Base-by-base conservation (phyloP, 2,113 vertebrate species). In the Argyrosomus japonicus region DNA sequence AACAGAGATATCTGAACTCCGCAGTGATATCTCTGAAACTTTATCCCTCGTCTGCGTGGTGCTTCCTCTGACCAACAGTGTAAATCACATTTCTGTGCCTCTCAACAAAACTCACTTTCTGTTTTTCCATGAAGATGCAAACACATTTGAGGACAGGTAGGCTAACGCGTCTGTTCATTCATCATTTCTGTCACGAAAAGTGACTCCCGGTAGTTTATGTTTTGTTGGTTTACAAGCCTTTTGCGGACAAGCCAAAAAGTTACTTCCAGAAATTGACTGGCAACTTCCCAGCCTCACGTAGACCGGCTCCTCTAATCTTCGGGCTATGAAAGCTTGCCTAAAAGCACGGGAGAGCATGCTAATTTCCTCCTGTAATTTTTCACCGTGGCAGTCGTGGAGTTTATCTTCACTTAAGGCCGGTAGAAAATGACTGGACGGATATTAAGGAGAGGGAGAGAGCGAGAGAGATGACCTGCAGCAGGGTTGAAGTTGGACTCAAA, bases 281-380 rank as follows among this genome's bases (percentile, higher is more conserved):
- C 65, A 68, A 60, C 32, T 57, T 81, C 32, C 53, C 50, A 73
- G 63, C 40, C 57, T 67, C 58, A 40, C 36, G 36, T 40, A 79
- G 27, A 76, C 60, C 36, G 10, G 11, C 58, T 67, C 47, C 40
- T 77, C 53, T 76, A 76, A 84, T 86, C 77, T 86, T 50, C 67
- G 61, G 65, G 72, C 62, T 21, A n/a, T 60, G 64, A 1, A 71
- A 77, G 51, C 69, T 53, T 21, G 58, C 73, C 53, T 85, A 36
- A 85, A 81, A 79, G 50, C 75, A 81, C 53, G 71, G 36, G 7
- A 36, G 61, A 64, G 75, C 68, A 69, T 65, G 63, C 45, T 71
- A 32, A 90, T 89, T 91, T 87, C 80, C 71, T 83, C 23, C 60
- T 86, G 79, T 79, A 81, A 87, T 89, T 79, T 89, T 85, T 87